A percentile compares a stretch with the other conserved stretches of the same genome.
These are phyloP conservation scores for Callaeas wilsoni DNA, from an alignment of 2,113 vertebrate species.

Conservation along the genomic window DNA sequence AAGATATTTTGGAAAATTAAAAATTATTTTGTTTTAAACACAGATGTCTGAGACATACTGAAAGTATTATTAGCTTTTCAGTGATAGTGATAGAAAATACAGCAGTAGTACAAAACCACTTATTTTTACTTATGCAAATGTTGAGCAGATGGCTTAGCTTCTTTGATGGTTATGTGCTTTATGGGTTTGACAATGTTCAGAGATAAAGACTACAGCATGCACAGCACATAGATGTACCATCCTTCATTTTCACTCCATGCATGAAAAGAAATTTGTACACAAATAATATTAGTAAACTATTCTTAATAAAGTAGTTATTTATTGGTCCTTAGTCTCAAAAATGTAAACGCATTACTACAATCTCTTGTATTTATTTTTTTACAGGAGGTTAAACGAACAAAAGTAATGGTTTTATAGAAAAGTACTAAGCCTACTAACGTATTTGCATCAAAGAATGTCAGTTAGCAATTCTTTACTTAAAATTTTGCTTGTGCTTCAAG, in stretches of 20 bases:
- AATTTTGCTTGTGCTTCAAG: not conserved
- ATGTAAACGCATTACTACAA: not conserved
- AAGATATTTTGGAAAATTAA: not conserved
- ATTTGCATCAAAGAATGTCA: not conserved
- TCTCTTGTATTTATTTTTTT: not conserved
- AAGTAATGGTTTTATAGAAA: not conserved
- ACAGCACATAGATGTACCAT: not conserved
- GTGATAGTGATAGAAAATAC: not conserved
- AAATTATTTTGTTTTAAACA: not conserved
- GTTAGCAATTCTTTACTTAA: not conserved
- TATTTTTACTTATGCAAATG: not conserved
- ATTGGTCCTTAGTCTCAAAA: not conserved
- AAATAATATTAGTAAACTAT: not conserved
- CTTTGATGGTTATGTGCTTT: not conserved
- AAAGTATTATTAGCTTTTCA: not conserved
- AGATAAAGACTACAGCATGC: not conserved
- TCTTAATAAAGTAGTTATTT: not conserved
- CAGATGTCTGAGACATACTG: not conserved
- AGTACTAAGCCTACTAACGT: not conserved
- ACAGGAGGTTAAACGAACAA: not conserved
- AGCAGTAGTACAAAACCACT: not conserved
- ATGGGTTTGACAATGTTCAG: not conserved
- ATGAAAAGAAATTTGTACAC: not conserved
- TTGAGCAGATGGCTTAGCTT: not conserved
- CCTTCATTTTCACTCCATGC: not conserved